A percentile compares a stretch with the other conserved stretches of the same genome.
Evolutionary conservation across 1,140 invertebrate genomes (phyloP).

Genomic region (Wasmannia auropunctata): DNA sequence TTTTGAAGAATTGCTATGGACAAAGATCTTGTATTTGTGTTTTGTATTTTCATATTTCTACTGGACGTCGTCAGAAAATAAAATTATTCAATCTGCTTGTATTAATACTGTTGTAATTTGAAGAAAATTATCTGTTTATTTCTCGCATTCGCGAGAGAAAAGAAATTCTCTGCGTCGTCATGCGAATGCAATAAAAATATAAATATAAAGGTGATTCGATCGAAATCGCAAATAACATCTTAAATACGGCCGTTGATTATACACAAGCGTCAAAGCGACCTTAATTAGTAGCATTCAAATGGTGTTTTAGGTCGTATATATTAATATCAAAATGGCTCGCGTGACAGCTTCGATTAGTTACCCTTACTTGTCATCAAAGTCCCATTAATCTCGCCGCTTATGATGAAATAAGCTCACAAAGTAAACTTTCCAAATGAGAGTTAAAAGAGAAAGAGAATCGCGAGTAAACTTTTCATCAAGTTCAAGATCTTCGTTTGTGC

Average conservation of each 20-base stretch:
- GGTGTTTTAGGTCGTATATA: conserved; percentile 53
- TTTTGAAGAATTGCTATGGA: background rate
- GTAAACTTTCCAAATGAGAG: conserved; percentile 26
- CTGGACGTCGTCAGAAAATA: background rate
- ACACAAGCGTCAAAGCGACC: conserved; percentile 27
- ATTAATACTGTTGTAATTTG: background rate
- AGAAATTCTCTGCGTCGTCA: background rate
- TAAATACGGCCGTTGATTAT: conserved; percentile 23
- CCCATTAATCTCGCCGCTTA: conserved; percentile 52
- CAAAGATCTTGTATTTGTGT: background rate
- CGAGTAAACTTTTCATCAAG: conserved; percentile 14
- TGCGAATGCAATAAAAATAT: background rate
- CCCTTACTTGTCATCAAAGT: conserved; percentile 56
- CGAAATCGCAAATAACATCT: background rate
- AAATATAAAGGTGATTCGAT: background rate
- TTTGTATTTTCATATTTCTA: background rate
- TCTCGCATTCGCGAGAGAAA: background rate
- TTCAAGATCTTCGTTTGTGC: background rate
- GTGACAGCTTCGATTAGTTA: conserved; percentile 59
- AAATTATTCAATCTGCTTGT: background rate
- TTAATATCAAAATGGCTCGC: conserved; percentile 56
- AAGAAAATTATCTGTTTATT: background rate
- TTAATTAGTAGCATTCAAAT: conserved; percentile 53
- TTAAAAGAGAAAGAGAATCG: background rate
- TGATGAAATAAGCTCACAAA: conserved; percentile 25